Evolutionary conservation across 2,888 invertebrate species (phyloP), one percentile per base, ranked within the genome.

Genomic region (Celastrina argiolus): DNA sequence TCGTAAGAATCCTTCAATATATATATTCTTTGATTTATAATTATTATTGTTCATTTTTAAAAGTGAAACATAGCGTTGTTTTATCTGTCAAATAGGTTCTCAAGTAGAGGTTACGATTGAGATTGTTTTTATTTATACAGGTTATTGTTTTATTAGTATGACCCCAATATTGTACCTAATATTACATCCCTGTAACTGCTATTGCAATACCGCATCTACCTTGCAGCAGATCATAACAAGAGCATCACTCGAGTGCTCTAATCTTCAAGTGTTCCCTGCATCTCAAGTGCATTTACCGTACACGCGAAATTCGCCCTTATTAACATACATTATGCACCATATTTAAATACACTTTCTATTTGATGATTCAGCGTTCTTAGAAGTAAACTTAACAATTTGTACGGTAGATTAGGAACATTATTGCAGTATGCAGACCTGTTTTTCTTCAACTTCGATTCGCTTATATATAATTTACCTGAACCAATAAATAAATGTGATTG

Each of bases 211-310:
- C 12, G 51, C 51, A 45, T 45, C 45, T 10, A 51, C 51, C 51
- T 51, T 51, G 51, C 51, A 51, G 31, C 58, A 31, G 58, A 58
- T 28, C 58, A 31, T 58, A 58, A 58, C 58, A 58, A 58, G 58
- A 58, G n/a, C 31, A 58, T 14, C 56, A 56, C 26, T 58, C 58
- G 18, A 58, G 58, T 58, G 58, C 58, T 58, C 58, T 58, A 58
- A 58, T 58, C 58, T 58, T 58, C 58, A 58, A 58, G 58, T 58
- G 58, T 58, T 58, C 41, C 22, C 31, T 56, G 56, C 26, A 58
- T 31, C 12, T 58, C 0, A 31, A 58, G 31, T 58, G 31, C 16
- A 58, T 58, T 31, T 6, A 16, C 58, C 31, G 2, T 28, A 8
- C 31, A 58, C 16, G 31, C 31, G 2, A 58, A 58, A 28, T 58